A percentile compares a stretch with the other conserved stretches of the same genome.
Evolutionary conservation across 2,888 invertebrate genomes (phyloP).

Genomic region (Folsomia manolachei): DNA sequence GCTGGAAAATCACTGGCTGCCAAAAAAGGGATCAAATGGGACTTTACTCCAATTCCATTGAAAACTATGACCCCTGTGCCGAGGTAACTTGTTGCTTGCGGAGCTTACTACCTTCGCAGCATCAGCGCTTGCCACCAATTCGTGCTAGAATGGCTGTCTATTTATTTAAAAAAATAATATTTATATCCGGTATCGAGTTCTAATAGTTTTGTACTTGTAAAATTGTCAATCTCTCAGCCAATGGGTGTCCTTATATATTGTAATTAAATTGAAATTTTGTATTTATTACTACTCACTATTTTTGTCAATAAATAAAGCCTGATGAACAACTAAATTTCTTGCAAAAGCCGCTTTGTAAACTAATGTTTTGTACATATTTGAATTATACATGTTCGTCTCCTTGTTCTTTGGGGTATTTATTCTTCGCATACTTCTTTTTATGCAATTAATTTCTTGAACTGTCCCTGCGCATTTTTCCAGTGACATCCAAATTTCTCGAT

Average conservation of each 20-base stretch:
- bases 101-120: not conserved
- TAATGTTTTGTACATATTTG: not conserved
- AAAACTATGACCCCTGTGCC: conserved; percentile 72
- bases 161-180: not conserved
- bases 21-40: conserved; percentile 64
- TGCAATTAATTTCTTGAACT: not conserved
- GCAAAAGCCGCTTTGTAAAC: not conserved
- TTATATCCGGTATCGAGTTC: too few relatives aligned
- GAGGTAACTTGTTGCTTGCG: conserved; percentile 62
- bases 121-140: conserved; percentile 8
- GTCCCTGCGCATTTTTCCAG: conserved; percentile 38
- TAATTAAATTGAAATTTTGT: not conserved
- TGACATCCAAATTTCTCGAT: conserved; percentile 85
- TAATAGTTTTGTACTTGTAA: too few relatives aligned
- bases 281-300: not conserved
- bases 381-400: not conserved
- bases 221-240: not conserved
- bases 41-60: conserved; percentile 66
- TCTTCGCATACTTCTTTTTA: not conserved
- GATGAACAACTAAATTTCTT: not conserved
- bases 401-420: not conserved
- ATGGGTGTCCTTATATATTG: not conserved
- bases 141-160: not conserved
- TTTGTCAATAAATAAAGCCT: not conserved
- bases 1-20: conserved; percentile 61